Conservation (phyloP, 2,888 invertebrate genomes). For the Teleogryllus oceanicus region DNA sequence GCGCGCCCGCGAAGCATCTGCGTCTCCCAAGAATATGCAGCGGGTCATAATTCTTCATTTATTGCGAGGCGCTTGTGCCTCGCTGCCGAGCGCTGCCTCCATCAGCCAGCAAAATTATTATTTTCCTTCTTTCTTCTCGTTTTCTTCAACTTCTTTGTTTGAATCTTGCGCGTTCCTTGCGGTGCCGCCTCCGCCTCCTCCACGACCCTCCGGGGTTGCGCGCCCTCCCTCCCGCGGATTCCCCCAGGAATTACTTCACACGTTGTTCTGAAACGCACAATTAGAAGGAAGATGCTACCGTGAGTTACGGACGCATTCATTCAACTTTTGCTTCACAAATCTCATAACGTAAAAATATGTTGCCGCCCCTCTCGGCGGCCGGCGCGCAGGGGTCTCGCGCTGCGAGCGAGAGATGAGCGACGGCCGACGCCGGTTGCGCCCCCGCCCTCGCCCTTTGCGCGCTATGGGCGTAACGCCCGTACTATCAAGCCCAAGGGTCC, state of each 20-base stretch:
- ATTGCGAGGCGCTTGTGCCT: conserved; percentile 33
- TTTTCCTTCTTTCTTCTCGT: conserved; percentile 27
- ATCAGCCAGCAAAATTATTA: conserved; percentile 32
- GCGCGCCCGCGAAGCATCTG: conserved; percentile 31
- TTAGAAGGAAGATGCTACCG: not conserved
- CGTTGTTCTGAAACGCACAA: not conserved
- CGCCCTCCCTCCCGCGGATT: not conserved
- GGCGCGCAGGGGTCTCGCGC: no score
- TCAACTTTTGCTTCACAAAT: not conserved
- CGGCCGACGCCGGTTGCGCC: no score
- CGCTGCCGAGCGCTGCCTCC: conserved; percentile 23
- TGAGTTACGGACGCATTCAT: not conserved
- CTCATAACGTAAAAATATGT: not conserved
- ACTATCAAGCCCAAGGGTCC: no score
- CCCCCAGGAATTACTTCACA: conserved; percentile 3
- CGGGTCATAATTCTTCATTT: conserved; percentile 39
- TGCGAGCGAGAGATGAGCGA: no score
- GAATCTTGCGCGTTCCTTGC: not conserved
- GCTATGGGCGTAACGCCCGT: no score
- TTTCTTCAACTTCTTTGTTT: conserved; percentile 20
- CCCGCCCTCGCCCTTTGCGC: no score
- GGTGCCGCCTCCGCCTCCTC: conserved; percentile 20
- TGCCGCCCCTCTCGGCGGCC: no score
- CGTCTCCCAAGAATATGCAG: conserved; percentile 33
- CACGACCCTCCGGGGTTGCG: not conserved